Evolutionary conservation across 1,140 invertebrate genomes (phyloP).

Genomic region (Colletes latitarsis): DNA sequence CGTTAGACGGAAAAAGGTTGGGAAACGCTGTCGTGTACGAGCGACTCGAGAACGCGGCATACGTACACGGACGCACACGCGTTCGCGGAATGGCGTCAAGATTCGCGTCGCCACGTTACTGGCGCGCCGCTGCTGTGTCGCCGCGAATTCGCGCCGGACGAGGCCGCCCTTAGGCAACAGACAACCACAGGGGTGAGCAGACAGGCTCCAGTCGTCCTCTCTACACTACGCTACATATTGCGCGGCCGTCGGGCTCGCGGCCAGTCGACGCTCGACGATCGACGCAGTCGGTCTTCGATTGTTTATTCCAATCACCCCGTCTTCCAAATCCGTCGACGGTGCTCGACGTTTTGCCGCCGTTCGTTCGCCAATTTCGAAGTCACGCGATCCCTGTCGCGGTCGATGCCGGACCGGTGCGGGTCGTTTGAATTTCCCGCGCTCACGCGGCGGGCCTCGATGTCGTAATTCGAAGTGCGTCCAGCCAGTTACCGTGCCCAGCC

Average conservation of each 20-base stretch:
- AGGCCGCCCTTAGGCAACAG: conserved; percentile 64
- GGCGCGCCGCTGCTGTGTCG: conserved; percentile 66
- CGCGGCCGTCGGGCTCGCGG: conserved; percentile 39
- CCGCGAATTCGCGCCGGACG: conserved; percentile 66
- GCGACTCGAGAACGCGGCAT: conserved; percentile 1
- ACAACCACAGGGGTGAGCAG: conserved; percentile 50
- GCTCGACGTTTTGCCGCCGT: too few relatives aligned
- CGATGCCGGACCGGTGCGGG: too few relatives aligned
- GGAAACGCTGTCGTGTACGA: too few relatives aligned
- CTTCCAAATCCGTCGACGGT: too few relatives aligned
- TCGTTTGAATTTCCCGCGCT: conserved; percentile 24
- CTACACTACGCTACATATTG: conserved; percentile 54
- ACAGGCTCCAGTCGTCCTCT: conserved; percentile 58
- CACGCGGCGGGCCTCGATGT: not conserved
- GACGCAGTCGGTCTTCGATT: conserved; percentile 44
- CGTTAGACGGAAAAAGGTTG: too few relatives aligned
- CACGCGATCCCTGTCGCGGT: too few relatives aligned
- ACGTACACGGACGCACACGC: conserved; percentile 25
- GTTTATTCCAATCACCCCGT: not conserved
- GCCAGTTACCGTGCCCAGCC: not conserved
- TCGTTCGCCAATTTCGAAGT: too few relatives aligned
- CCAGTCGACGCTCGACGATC: conserved; percentile 61
- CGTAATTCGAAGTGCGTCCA: not conserved
- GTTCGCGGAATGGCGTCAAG: conserved; percentile 72
- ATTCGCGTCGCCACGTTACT: conserved; percentile 71